These are phyloP conservation scores for Hybognathus amarus DNA, from an alignment of 2,797 vertebrate genomes.

Conservation along the genomic window DNA sequence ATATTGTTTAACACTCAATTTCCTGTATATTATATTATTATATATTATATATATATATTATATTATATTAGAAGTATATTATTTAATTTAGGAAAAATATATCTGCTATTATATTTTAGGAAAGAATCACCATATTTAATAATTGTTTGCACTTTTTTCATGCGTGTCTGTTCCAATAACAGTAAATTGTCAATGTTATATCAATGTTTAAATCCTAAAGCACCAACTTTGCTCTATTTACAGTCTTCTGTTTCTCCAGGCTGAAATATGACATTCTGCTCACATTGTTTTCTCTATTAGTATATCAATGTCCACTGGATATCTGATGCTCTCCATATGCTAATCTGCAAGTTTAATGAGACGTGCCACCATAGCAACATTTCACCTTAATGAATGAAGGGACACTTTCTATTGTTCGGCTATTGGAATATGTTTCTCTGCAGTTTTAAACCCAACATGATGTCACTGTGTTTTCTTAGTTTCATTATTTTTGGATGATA, in stretches of 20 bases:
- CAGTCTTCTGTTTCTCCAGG: neutral
- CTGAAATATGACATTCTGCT: neutral
- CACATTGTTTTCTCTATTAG: conserved; percentile 36
- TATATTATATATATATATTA: neutral
- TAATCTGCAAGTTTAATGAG: conserved; percentile 54
- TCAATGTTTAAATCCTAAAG: neutral
- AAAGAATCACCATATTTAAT: neutral
- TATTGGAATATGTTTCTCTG: conserved; percentile 12
- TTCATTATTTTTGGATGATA: neutral
- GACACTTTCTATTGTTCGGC: conserved; percentile 3
- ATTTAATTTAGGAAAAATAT: neutral
- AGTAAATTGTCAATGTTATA: neutral
- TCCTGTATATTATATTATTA: too few relatives aligned
- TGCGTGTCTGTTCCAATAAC: neutral
- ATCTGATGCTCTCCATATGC: conserved; percentile 40
- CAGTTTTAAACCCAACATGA: neutral
- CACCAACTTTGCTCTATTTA: neutral
- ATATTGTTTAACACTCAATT: neutral
- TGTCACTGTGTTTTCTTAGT: neutral
- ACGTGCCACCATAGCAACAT: conserved; percentile 45
- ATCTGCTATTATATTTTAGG: neutral
- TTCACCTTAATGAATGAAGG: conserved; percentile 28
- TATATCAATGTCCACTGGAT: conserved; percentile 36
- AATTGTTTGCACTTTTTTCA: neutral
- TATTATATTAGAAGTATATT: neutral